Conservation (phyloP, 2,113 vertebrate species). For the Mus pahari region DNA sequence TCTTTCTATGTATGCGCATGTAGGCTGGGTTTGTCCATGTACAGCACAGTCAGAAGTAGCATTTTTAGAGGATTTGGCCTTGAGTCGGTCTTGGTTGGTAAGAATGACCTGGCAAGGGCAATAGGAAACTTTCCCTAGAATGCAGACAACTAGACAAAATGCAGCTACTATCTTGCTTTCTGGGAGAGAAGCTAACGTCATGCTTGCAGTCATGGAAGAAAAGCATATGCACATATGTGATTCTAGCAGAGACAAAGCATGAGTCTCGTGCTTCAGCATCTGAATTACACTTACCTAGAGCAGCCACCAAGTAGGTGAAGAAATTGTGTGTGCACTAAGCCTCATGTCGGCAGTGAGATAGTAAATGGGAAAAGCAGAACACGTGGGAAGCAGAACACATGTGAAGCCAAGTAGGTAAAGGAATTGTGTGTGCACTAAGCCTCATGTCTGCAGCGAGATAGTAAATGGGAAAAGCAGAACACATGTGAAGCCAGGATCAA, state of each 20-base stretch:
- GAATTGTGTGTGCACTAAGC: conserved; percentile 64
- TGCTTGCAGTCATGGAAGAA: neutral
- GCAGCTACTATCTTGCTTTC: neutral
- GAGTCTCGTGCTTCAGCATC: conserved; percentile 68
- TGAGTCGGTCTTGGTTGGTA: neutral
- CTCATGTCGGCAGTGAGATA: conserved; percentile 73
- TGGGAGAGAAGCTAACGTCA: neutral
- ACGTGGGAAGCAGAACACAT: too few relatives aligned
- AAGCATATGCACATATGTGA: conserved; percentile 22
- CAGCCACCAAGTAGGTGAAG: conserved; percentile 74
- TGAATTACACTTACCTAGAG: conserved; percentile 78
- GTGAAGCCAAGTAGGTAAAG: conserved; percentile 78
- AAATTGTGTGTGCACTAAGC: conserved; percentile 64
- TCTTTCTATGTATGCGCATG: neutral
- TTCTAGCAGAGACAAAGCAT: conserved; percentile 6
- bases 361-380: conserved; percentile 76
- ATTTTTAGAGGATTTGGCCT: neutral
- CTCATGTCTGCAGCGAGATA: conserved; percentile 73
- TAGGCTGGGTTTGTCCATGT: neutral
- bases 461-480: conserved; percentile 76
- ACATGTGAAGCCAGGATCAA: conserved; percentile 66
- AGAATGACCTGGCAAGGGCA: neutral
- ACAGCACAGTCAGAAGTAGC: neutral
- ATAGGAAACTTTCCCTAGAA: neutral
- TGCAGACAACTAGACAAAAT: neutral